These are phyloP conservation scores for Tichodroma muraria DNA, from an alignment of 2,113 vertebrate species.

Conservation along the genomic window DNA sequence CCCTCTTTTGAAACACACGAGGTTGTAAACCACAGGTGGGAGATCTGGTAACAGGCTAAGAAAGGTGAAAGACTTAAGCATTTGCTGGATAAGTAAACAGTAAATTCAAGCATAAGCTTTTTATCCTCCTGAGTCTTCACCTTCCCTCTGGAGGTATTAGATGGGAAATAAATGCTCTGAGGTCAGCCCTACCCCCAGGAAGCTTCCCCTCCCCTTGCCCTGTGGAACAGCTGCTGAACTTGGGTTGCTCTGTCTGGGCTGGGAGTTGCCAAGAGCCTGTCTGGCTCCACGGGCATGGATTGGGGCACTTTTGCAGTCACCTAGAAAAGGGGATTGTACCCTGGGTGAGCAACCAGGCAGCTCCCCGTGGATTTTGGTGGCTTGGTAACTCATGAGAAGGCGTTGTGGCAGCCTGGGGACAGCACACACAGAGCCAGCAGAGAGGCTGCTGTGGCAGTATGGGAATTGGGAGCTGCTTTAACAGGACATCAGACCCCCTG, in stretches of 20 bases:
- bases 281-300: background rate
- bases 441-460: conserved; percentile 38
- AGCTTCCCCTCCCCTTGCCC: conserved; percentile 7
- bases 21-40: background rate
- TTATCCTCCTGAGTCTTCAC: conserved; percentile 29
- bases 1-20: background rate
- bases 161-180: conserved; percentile 6
- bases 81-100: conserved; percentile 1
- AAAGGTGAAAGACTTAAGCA: background rate
- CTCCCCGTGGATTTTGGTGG: background rate
- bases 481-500: conserved; percentile 79
- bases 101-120: conserved; percentile 11
- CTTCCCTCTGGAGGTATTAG: conserved; percentile 32
- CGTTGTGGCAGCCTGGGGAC: background rate
- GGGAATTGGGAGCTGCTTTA: conserved; percentile 88
- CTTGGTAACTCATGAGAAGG: background rate
- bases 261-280: background rate
- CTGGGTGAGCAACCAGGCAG: background rate
- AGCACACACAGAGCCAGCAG: background rate
- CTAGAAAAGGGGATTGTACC: background rate
- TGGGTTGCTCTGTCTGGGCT: background rate
- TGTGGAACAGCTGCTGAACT: background rate
- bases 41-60: background rate
- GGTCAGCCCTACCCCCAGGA: background rate
- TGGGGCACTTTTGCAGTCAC: background rate